Conservation (phyloP, 2,888 invertebrate genomes). For the Luffia ferchaultella region DNA sequence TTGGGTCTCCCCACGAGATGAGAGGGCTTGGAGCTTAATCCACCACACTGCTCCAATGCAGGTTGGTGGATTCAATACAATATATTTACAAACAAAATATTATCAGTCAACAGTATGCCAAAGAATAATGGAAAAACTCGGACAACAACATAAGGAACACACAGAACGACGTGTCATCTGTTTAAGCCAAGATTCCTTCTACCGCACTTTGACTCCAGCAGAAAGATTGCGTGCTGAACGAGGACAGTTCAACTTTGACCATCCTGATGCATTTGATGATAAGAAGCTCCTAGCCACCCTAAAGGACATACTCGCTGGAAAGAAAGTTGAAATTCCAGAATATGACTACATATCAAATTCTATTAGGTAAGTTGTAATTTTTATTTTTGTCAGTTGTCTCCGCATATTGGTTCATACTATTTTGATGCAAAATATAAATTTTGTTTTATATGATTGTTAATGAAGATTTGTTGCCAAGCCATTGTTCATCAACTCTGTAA, state of each 20-base stretch:
- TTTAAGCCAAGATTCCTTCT: constrained; percentile 97
- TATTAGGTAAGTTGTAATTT: constrained; percentile 71
- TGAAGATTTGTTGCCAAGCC: no score
- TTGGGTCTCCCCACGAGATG: no score
- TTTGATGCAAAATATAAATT: no score
- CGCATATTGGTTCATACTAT: no score
- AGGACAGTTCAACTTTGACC: constrained; percentile 98
- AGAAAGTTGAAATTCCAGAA: constrained; percentile 88
- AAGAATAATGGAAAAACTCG: constrained; percentile 95
- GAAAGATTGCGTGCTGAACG: constrained; percentile 85
- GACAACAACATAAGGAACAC: constrained; percentile 90
- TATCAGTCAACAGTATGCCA: constrained; percentile 95
- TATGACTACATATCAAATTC: constrained; percentile 95
- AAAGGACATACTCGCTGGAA: constrained; percentile 82
- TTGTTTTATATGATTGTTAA: no score
- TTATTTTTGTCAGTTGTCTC: no score
- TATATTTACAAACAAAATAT: no score
- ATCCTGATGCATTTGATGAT: constrained; percentile 97
- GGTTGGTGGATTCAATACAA: no score
- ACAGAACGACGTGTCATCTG: constrained; percentile 90
- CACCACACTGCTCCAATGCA: no score
- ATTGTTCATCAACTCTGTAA: no score
- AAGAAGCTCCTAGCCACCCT: constrained; percentile 83
- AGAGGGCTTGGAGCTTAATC: no score
- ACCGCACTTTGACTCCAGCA: constrained; percentile 81